phyloP scores from a whole-genome alignment of 2,113 vertebrate species.

The Nestor notabilis region DNA sequence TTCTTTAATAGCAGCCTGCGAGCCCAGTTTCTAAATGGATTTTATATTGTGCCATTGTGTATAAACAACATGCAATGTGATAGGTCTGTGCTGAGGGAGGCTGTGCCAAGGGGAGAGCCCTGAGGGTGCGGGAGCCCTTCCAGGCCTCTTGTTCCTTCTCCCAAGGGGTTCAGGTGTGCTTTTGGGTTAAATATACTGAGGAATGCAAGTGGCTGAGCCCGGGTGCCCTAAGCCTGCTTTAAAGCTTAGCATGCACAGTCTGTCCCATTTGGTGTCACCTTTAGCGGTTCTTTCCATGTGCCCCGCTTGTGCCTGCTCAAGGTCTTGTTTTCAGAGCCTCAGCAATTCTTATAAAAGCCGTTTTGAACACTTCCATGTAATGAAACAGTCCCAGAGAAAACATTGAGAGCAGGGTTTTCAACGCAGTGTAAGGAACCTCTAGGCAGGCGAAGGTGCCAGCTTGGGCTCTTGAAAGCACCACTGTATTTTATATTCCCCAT shows the following conservation, averaged over 20 bases:
- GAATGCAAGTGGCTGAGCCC: neutral
- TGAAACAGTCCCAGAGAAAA: conserved; percentile 34
- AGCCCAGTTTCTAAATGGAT: conserved; percentile 17
- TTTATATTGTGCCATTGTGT: conserved; percentile 1
- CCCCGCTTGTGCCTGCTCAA: neutral
- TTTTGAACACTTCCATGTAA: neutral
- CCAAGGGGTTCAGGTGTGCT: neutral
- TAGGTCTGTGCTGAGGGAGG: neutral
- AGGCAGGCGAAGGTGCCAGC: neutral
- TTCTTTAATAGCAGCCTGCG: neutral
- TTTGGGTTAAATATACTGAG: neutral
- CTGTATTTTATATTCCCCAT: neutral
- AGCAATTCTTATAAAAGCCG: neutral
- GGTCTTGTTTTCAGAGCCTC: neutral
- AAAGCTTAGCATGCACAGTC: neutral
- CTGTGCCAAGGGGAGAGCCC: accelerated
- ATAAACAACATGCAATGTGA: neutral
- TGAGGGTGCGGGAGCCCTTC: neutral
- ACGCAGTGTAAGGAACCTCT: neutral
- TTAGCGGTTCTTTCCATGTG: accelerated
- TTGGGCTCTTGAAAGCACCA: neutral
- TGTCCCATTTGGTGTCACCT: accelerated
- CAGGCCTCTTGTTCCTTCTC: neutral
- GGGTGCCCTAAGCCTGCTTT: neutral
- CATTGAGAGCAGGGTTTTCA: neutral